phyloP scores from a whole-genome alignment of 2,113 vertebrate genomes.

The Brachypteracias leptosomus region DNA sequence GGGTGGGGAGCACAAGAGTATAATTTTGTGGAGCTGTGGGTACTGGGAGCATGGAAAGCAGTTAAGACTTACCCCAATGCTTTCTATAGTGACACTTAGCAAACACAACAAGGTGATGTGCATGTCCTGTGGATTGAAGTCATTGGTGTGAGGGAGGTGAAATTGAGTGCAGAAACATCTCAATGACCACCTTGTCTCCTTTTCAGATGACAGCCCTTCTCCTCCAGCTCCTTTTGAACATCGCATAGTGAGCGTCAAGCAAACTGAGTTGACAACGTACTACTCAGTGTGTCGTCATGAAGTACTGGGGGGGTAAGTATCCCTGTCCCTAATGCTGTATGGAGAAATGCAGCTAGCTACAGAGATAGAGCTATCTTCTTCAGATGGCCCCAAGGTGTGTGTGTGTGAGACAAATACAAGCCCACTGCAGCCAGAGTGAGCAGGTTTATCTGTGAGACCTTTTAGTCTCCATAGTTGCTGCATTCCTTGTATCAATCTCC shows the following conservation, averaged over 20 bases:
- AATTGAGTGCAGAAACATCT: neutral
- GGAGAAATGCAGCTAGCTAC: neutral
- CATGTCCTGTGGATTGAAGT: fast-evolving
- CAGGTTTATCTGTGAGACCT: neutral
- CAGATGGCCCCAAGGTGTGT: neutral
- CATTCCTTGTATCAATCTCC: neutral
- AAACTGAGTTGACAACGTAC: constrained; percentile 65
- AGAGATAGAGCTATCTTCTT: neutral
- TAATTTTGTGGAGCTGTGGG: neutral
- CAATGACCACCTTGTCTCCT: neutral
- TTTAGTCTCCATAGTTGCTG: neutral
- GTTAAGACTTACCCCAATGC: neutral
- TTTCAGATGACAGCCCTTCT: constrained; percentile 84
- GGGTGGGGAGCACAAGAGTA: no score
- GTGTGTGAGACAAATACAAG: fast-evolving
- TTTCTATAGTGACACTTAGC: neutral
- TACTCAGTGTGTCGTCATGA: constrained; percentile 77
- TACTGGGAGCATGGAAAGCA: neutral
- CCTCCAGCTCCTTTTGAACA: constrained; percentile 85
- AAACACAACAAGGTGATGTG: neutral
- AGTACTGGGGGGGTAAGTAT: constrained; percentile 85
- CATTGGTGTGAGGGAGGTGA: neutral
- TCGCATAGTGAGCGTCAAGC: constrained; percentile 81
- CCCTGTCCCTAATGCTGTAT: neutral
- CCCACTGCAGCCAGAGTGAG: neutral